Evolutionary conservation across 2,888 invertebrate species (phyloP), one percentile per base, ranked within the genome.

Genomic region (Balanococcus diminutus): DNA sequence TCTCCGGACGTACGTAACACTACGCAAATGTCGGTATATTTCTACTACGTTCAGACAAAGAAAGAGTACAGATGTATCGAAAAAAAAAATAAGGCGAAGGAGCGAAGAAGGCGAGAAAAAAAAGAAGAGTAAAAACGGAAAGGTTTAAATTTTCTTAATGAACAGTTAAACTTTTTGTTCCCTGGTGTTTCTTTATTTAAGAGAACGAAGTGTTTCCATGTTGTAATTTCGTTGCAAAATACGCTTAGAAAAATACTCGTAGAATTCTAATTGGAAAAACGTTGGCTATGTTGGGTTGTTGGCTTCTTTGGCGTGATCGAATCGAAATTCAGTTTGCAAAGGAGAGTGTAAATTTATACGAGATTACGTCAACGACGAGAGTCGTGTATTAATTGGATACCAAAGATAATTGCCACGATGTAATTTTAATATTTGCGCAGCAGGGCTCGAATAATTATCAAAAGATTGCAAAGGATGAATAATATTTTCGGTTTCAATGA

Each of bases 61-160:
- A n/a, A n/a, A n/a, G n/a, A 42, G 5, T 42, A 42, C 14, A 42
- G 2, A 6, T 42, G 14, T 14, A 14, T n/a, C 19, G 11, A 5
- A 25, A 28, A 67, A 67, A 28, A 28, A 25, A 28, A 25, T n/a
- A 25, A 9, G 28, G 28, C n/a, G 19, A 75, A 75, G 32, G 14
- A 32, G 75, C 75, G 75, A 75, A 32, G 32, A 72, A 72, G 67
- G 28, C n/a, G 14, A 75, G n/a, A 75, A 25, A 2, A 11, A 22
- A 61, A 61, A 75, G 16, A 75, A 75, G 14, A 61, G 32, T n/a
- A 25, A 32, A 75, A 75, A 75, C 75, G 75, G 16, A 75, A 32
- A 75, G 75, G 75, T 75, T 75, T 75, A 75, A 75, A 75, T 75
- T 75, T 31, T 75, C 75, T 75, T 75, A 75, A 75, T 75, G 75